These are phyloP conservation scores for Toxotes lorentzi DNA, from an alignment of 2,797 vertebrate species.

Conservation along the genomic window DNA sequence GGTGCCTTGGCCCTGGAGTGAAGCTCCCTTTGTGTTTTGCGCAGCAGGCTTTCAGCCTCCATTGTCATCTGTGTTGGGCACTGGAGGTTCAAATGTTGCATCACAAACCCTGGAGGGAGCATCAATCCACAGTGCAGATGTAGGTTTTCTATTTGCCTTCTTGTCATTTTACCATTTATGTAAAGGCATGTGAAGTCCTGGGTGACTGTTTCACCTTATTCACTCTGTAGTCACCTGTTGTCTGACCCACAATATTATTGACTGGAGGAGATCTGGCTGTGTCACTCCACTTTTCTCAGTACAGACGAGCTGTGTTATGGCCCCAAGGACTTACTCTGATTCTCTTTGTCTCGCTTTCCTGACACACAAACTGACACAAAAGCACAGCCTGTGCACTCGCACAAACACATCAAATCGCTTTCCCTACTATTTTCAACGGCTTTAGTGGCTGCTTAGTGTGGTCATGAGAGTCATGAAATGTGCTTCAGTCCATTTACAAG, in stretches of 20 bases:
- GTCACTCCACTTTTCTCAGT: conserved; percentile 33
- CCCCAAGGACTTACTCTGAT: conserved; percentile 54
- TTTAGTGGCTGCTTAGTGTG: conserved; percentile 22
- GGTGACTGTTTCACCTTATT: conserved; percentile 33
- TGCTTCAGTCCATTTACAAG: conserved; percentile 43
- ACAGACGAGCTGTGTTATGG: conserved; percentile 38
- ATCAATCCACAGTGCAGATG: conserved; percentile 15
- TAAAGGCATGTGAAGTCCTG: conserved; percentile 22
- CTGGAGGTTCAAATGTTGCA: conserved; percentile 22
- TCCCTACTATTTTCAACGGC: conserved; percentile 21
- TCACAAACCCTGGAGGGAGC: conserved; percentile 27
- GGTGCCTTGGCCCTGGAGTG: conserved; percentile 9
- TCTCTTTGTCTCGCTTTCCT: conserved; percentile 52
- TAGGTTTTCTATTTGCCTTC: conserved; percentile 8
- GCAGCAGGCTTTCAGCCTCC: conserved; percentile 16
- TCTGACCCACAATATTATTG: conserved; percentile 9
- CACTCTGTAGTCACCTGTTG: conserved; percentile 3
- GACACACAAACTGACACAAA: conserved; percentile 56
- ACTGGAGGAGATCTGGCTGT: conserved; percentile 43
- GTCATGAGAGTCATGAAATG: conserved; percentile 39
- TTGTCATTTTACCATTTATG: conserved; percentile 11
- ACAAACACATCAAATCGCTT: conserved; percentile 31
- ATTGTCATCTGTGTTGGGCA: conserved; percentile 2
- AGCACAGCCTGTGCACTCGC: conserved; percentile 20
- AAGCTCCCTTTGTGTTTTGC: conserved; percentile 31